Conservation (phyloP, 2,113 vertebrate species). For the Herpetotheres cachinnans region DNA sequence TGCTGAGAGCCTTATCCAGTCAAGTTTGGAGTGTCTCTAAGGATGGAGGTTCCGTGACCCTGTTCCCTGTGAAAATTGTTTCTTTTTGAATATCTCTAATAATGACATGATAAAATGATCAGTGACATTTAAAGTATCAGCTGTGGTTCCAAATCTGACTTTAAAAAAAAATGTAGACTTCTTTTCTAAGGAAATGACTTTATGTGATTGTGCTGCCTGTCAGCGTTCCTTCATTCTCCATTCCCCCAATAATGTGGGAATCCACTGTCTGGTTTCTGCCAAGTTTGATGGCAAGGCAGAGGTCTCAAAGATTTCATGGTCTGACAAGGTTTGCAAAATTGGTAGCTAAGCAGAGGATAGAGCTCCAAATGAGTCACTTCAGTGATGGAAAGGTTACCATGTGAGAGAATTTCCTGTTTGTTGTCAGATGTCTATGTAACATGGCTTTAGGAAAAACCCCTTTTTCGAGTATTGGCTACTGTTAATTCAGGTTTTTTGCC, state of each 20-base stretch:
- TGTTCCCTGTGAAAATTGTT: neutral
- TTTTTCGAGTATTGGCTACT: neutral
- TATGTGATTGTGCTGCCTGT: neutral
- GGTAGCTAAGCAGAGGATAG: neutral
- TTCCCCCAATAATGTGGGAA: neutral
- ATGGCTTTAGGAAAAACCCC: neutral
- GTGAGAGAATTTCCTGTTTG: neutral
- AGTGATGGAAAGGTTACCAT: neutral
- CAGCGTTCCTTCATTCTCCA: neutral
- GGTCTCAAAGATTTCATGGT: neutral
- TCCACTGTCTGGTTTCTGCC: neutral
- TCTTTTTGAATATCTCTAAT: neutral
- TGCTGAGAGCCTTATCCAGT: neutral
- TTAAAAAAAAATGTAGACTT: neutral
- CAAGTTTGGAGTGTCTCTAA: neutral
- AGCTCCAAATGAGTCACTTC: neutral
- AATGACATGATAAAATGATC: neutral
- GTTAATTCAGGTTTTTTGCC: neutral
- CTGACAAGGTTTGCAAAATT: neutral
- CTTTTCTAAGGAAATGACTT: neutral
- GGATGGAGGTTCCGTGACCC: neutral
- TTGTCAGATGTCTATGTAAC: neutral
- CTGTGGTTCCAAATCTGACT: neutral
- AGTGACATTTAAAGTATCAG: neutral
- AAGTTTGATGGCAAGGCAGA: neutral